phyloP scores from a whole-genome alignment of 2,888 invertebrate genomes.

The Athalia circularis region DNA sequence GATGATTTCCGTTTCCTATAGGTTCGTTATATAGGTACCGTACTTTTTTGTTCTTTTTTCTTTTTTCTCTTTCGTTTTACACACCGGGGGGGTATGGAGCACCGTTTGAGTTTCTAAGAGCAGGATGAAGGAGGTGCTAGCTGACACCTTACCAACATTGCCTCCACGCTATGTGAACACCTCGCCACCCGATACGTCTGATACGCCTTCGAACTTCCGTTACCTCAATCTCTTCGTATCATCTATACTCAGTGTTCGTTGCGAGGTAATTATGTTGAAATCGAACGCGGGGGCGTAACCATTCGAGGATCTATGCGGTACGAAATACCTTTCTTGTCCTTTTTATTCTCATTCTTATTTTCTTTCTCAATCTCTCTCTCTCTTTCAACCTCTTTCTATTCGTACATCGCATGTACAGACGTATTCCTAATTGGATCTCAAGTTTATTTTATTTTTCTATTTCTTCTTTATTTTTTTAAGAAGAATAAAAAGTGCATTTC shows the following conservation, averaged over 20 bases:
- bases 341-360: not conserved
- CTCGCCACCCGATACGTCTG: slow-evolving; percentile 42
- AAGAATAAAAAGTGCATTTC: no score
- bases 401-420: no score
- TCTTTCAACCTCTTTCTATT: not conserved
- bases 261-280: slow-evolving; percentile 38
- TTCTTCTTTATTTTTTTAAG: no score
- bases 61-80: no score
- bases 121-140: slow-evolving; percentile 45
- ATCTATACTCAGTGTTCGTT: slow-evolving; percentile 27
- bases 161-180: slow-evolving; percentile 43
- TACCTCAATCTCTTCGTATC: slow-evolving; percentile 33
- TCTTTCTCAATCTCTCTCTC: not conserved
- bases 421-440: no score
- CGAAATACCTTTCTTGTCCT: not conserved
- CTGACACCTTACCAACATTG: slow-evolving; percentile 38
- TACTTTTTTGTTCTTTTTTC: not conserved
- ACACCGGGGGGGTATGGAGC: not conserved
- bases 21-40: not conserved
- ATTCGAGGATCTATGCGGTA: not conserved
- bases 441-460: no score
- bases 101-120: slow-evolving; percentile 42
- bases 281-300: slow-evolving; percentile 34
- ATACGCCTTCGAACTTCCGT: slow-evolving; percentile 44
- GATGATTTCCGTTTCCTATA: slow-evolving; percentile 43